Evolutionary conservation across 2,113 vertebrate species (phyloP), one percentile per base, ranked within the genome.

Genomic region (Chaetodon trifascialis): DNA sequence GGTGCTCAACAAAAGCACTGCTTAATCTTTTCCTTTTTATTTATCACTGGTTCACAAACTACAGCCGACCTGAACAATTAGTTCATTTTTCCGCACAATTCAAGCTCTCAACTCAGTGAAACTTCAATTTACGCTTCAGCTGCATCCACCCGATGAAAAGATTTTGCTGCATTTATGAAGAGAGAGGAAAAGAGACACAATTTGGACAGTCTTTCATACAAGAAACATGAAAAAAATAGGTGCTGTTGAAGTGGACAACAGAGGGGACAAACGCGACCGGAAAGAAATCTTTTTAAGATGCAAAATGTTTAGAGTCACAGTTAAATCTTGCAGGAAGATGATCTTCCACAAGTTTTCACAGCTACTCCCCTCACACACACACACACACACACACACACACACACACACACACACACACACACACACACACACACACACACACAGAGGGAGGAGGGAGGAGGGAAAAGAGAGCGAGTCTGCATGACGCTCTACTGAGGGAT

Each of bases 401-500:
- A 80, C 59, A 54, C 25, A 40, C 30, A 30, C 30, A 30, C 30
- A 30, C 30, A 30, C 30, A 30, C 30, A 30, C 30, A 30, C 30
- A 30, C 30, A 30, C 30, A 30, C 30, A 30, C 30, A 30, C 30
- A 30, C 30, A 30, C 30, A 30, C 30, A 30, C 30, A 30, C 30
- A 30, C 30, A 30, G 30, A n/a, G n/a, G n/a, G n/a, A n/a, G 30
- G 49, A 59, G 62, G 54, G 25, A 66, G 47, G 65, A 10, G 19
- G 56, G 19, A 23, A 72, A 2, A 36, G 23, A 36, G 59, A 55
- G 8, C n/a, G 21, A 17, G 21, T 52, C 30, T 73, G 69, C 55
- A 73, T 74, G 54, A 64, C 46, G 30, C 51, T 75, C 42, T 62
- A 40, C 46, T 72, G 59, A 38, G 65, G 30, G 78, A 71, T 89